Evolutionary conservation across 2,113 vertebrate genomes (phyloP), one percentile per base, ranked within the genome.

Genomic region (Tautogolabrus adspersus): DNA sequence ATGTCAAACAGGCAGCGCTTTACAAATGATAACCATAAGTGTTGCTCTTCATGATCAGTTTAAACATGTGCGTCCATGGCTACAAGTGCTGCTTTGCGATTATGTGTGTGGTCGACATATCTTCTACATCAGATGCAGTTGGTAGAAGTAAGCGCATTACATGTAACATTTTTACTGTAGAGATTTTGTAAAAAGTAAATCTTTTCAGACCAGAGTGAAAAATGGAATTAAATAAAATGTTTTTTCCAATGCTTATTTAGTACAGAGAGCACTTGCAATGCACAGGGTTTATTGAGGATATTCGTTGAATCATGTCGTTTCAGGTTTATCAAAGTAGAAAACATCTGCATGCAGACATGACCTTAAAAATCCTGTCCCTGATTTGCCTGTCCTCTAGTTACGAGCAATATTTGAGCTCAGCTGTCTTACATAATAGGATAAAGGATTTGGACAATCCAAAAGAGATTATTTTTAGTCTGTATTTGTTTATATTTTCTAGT

Each of bases 351-450:
- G 9, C 30, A 44, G 46, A 55, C 71, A 30, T 57, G 42, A 63
- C 34, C 51, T 52, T 34, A 19, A 51, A 38, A 38, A 64, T 34
- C 11, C n/a, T 52, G 49, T 63, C 58, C 58, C 68, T 58, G 44
- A 10, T 79, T 72, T 46, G 5, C 6, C 42, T 6, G 18, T 60
- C 6, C 30, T 66, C 59, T 16, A 56, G 21, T 69, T 61, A 59
- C 44, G 8, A 51, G 56, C 15, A 44, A 74, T 12, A 44, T 73
- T 42, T 61, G 49, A 51, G 18, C 44, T 65, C 47, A 64, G 63
- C 69, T 23, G 37, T 65, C 40, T 66, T 73, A 64, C 19, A 68
- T 79, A 66, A 75, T 30, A 44, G 34, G 56, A 77, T 63, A 15
- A 75, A 67, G 64, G 61, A 60, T 68, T 69, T 67, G 37, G 30